Evolutionary conservation across 2,113 vertebrate genomes (phyloP), one percentile per base, ranked within the genome.

Genomic region (Speoplatyrhinus poulsoni): DNA sequence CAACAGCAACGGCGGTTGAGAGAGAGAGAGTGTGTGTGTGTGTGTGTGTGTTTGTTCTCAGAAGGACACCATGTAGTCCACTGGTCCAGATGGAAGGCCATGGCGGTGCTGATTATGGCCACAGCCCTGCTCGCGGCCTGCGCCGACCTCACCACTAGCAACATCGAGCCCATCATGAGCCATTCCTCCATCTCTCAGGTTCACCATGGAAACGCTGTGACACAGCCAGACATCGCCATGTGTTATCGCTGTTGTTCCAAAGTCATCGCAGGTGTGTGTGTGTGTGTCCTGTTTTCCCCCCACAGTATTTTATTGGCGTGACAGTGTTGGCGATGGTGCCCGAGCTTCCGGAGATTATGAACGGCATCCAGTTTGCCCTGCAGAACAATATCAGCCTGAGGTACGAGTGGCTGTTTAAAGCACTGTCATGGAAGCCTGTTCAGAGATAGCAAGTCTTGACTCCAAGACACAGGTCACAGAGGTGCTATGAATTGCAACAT

Each of bases 311-410:
- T 74, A 94, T 96, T 0, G 92, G 95, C 0, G 95, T 96, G 69
- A 95, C 96, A 0, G 82, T 96, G 62, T 77, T 97, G 79, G 95
- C 95, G 0, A 93, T 96, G 95, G 93, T 96, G 59, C 95, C 96
- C 0, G 95, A 96, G 84, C 89, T 97, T 47, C 96, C 96, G 0
- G 96, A 97, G 85, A 91, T 97, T 0, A 92, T 97, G 73, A 97
- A 95, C 0, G 95, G 96, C 52, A 94, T 97, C 85, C 95, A 95
- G 87, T 97, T 97, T 12, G 95, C 96, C 1, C 78, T 96, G 76
- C 94, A 96, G 82, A 96, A 96, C 84, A 96, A 96, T 56, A 92
- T 97, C 47, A 96, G 96, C 70, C 70, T 97, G 69, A 96, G 95
- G 94, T 95, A 74, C 46, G 81, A 1, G 1, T 16, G 61, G 10